A percentile compares a stretch with the other conserved stretches of the same genome.
These are phyloP conservation scores for Hydrolagus affinis DNA, from an alignment of 2,113 vertebrate species.

Conservation along the genomic window DNA sequence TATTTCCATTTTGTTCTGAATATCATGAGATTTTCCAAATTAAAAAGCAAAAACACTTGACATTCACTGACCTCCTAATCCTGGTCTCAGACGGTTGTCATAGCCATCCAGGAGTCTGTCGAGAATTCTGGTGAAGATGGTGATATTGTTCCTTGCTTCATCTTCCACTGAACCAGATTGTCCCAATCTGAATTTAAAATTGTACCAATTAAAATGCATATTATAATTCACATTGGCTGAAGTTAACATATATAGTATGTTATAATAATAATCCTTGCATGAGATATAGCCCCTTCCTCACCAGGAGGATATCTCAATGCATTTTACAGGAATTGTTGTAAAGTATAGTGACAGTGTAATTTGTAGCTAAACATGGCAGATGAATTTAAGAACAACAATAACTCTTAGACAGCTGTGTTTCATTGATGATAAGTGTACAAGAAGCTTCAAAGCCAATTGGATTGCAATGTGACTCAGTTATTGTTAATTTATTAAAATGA, in stretches of 20 bases:
- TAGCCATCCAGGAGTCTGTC: constrained; percentile 97
- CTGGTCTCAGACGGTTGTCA: constrained; percentile 94
- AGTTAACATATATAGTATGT: too few relatives aligned
- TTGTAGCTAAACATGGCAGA: too few relatives aligned
- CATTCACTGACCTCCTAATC: constrained; percentile 81
- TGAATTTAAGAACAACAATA: background rate
- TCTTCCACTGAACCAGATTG: constrained; percentile 76
- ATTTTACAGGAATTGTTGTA: too few relatives aligned
- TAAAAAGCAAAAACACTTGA: background rate
- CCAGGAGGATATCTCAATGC: too few relatives aligned
- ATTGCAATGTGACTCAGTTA: background rate
- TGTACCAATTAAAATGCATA: constrained; percentile 40
- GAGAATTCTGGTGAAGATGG: constrained; percentile 94
- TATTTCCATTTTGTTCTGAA: background rate
- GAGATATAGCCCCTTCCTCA: too few relatives aligned
- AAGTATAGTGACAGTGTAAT: too few relatives aligned
- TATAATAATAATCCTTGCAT: too few relatives aligned
- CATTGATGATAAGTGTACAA: background rate
- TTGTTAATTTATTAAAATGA: background rate
- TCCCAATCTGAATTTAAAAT: constrained; percentile 70
- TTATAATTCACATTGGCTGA: constrained; percentile 19
- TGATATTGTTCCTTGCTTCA: constrained; percentile 95
- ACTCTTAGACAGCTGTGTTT: background rate
- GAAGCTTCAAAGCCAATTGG: background rate
- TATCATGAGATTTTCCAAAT: background rate